Base-by-base conservation (phyloP, 2,797 vertebrate genomes). In the Hydrophis major region DNA sequence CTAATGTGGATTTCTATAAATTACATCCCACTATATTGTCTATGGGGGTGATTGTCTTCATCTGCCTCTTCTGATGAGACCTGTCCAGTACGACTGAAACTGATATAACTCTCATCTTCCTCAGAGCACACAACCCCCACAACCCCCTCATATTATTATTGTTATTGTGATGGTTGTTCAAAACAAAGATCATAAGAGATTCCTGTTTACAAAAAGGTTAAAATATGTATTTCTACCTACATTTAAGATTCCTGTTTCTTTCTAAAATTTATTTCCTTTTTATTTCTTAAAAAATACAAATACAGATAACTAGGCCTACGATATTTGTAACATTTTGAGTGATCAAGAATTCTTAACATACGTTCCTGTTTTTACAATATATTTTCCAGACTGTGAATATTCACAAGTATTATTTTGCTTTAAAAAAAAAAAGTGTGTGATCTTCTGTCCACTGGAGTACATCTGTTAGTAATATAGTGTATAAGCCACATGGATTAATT, bases 321-420 rank as follows among this genome's bases (percentile, higher is more conserved):
- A 74, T 53, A 88, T 86, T 59, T 56, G 57, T 92, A 27, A 89
- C 37, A 88, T 74, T 90, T 90, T 90, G 37, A 93, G 42, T 90
- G 89, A 42, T 28, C 53, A 87, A 42, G 61, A 87, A 12, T 66
- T 37, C n/a, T 87, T 50, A 89, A 83, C 90, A 83, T 61, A 86
- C 6, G 57, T n/a, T 86, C 50, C 90, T 91, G 78, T 61, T 63
- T 83, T 91, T 89, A 63, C 50, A 83, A 60, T 32, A 87, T 20
- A 87, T 90, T 69, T 69, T 90, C 69, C 61, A 87, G 16, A 20
- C 53, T 90, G 50, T 59, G 61, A 27, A 50, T 74, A 74, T 74
- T 90, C 87, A 63, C 83, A 93, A 83, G 92, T 59, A 59, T 87
- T 88, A 20, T 83, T 74, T 88, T 90, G 28, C 27, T 90, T 90